Evolutionary conservation across 1,140 invertebrate species (phyloP), one percentile per base, ranked within the genome.

Genomic region (Conus ventricosus): DNA sequence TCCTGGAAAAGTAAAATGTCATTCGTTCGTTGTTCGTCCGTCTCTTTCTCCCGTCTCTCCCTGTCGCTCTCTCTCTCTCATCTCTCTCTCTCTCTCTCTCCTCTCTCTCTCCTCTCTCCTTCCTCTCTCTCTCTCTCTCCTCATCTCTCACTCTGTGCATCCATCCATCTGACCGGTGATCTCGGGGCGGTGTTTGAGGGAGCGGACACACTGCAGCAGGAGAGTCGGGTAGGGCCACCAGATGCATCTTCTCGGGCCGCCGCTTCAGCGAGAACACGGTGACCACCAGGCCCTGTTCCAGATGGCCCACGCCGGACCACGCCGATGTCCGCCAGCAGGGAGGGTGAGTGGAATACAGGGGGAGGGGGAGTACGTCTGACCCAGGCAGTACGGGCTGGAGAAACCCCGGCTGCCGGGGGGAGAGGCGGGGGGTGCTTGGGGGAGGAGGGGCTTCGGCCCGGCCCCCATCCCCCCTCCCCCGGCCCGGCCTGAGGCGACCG

Each of bases 201-300:
- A 67, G 23, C 85, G 67, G 20, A 87, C 75, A 51, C 85, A 87
- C 85, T 78, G 85, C 71, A 87, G 8, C 20, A 78, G 53, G 13
- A 25, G 11, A 87, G n/a, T 87, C 71, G 3, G 75, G 39, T 20
- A 25, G 20, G 0, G 54, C 85, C 39, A 57, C 57, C 5, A 87
- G 85, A n/a, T 87, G 85, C 67, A 87, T 75, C 20, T 57, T 76
- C 75, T 87, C 85, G 0, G 85, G 85, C 51, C 17, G 54, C 23
- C 75, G 51, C 71, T 87, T 87, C 27, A 87, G 85, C 3, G 85
- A 87, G 85, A 54, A 87, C 15, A 87, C 85, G 2, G 85, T 87
- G 1, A 87, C 85, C 85, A 87, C 85, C 71, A 87, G 71, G 6
- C 85, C 85, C 67, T 55, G 63, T 53, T 87, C 27, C 23, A 87